These are phyloP conservation scores for Athrips mouffetella DNA, from an alignment of 2,888 invertebrate genomes.

Conservation along the genomic window DNA sequence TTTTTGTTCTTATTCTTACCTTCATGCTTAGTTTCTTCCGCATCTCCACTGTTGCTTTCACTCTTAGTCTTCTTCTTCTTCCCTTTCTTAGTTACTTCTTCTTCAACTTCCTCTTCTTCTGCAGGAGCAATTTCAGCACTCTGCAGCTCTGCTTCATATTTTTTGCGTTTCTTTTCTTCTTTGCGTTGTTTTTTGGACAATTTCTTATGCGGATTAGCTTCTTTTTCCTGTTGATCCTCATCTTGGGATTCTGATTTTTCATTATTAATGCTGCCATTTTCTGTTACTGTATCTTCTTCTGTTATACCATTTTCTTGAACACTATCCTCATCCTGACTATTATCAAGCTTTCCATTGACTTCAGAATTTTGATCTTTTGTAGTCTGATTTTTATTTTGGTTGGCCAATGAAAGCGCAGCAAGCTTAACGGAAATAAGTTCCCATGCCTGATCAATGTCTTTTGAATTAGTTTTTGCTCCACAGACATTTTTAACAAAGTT, in stretches of 20 bases:
- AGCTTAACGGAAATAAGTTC: slow-evolving; percentile 79
- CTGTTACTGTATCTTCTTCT: slow-evolving; percentile 27
- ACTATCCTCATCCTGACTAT: slow-evolving; percentile 26
- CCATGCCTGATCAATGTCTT: slow-evolving; percentile 83
- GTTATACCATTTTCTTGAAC: slow-evolving; percentile 23
- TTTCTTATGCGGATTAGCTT: slow-evolving; percentile 34
- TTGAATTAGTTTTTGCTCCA: slow-evolving; percentile 74
- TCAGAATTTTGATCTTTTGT: slow-evolving; percentile 17
- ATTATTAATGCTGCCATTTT: slow-evolving; percentile 26
- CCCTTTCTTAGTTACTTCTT: slow-evolving; percentile 46
- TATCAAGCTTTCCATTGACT: slow-evolving; percentile 21
- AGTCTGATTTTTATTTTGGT: slow-evolving; percentile 41
- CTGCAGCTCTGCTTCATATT: slow-evolving; percentile 67
- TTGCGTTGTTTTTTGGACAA: slow-evolving; percentile 68
- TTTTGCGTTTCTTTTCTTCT: slow-evolving; percentile 67
- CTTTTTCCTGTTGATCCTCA: slow-evolving; percentile 25
- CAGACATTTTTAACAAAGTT: slow-evolving; percentile 84
- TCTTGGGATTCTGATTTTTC: slow-evolving; percentile 15
- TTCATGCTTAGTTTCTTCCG: slow-evolving; percentile 38
- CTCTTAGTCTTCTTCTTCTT: slow-evolving; percentile 64
- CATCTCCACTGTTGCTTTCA: slow-evolving; percentile 42
- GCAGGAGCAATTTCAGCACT: slow-evolving; percentile 49
- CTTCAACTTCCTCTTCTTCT: slow-evolving; percentile 40
- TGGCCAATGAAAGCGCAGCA: slow-evolving; percentile 60
- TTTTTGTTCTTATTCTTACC: slow-evolving; percentile 60